These are phyloP conservation scores for Phytoseiulus persimilis DNA, from an alignment of 2,888 invertebrate species.

Conservation along the genomic window DNA sequence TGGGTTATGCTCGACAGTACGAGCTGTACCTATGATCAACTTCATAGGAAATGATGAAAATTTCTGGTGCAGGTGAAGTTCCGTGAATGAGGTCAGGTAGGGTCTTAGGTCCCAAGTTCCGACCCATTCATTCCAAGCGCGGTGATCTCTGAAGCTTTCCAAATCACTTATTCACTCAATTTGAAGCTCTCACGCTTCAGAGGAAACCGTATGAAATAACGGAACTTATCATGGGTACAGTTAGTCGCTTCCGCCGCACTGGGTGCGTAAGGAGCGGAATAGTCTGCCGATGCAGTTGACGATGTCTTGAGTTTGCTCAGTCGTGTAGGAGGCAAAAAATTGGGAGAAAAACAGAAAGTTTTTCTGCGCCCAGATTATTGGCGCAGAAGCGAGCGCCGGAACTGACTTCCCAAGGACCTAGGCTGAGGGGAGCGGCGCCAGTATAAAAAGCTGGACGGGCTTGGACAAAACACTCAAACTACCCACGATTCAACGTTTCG, in stretches of 20 bases:
- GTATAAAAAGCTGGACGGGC: not conserved
- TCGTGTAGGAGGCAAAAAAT: not conserved
- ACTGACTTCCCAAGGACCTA: conserved; percentile 5
- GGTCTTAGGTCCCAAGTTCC: no score
- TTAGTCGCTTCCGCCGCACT: not conserved
- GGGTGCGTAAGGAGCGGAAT: not conserved
- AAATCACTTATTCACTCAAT: no score
- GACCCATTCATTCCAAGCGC: no score
- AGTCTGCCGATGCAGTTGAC: not conserved
- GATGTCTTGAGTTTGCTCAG: not conserved
- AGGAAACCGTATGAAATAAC: no score
- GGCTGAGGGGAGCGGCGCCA: not conserved
- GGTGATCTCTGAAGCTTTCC: no score
- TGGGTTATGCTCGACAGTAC: no score
- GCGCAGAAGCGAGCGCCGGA: not conserved
- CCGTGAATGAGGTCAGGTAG: no score
- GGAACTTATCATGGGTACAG: no score
- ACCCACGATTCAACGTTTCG: not conserved
- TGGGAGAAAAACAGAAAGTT: not conserved
- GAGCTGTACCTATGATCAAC: no score
- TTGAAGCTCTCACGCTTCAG: no score
- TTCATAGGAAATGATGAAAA: no score
- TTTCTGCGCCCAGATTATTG: conserved; percentile 5
- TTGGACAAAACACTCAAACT: not conserved
- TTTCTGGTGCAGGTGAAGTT: no score